A percentile compares a stretch with the other conserved stretches of the same genome.
Conservation (phyloP, 2,113 vertebrate genomes). For the Chaenogobius annularis region DNA sequence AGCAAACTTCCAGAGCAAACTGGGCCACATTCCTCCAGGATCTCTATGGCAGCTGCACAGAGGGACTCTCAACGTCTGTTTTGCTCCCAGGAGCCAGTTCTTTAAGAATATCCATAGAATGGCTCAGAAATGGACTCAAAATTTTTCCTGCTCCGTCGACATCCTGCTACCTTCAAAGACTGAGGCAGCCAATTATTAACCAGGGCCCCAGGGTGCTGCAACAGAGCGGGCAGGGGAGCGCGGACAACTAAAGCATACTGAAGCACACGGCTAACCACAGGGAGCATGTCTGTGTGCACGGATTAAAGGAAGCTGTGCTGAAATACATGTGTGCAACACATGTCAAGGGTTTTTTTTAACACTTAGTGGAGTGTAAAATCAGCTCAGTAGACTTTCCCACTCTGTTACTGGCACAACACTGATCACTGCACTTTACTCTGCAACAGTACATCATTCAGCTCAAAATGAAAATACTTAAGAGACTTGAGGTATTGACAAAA, state of each 20-base stretch:
- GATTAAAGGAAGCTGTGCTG: conserved; percentile 61
- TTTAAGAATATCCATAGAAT: conserved; percentile 41
- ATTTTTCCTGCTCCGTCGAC: conserved; percentile 39
- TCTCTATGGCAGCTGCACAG: conserved; percentile 74
- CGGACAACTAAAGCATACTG: conserved; percentile 64
- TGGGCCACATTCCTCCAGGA: conserved; percentile 70
- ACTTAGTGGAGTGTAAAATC: conserved; percentile 28
- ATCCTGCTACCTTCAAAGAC: conserved; percentile 65
- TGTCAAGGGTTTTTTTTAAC: conserved; percentile 47
- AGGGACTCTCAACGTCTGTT: conserved; percentile 56
- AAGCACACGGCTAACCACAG: conserved; percentile 59
- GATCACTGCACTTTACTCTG: neutral
- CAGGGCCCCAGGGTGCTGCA: conserved; percentile 63
- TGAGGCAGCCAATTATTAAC: conserved; percentile 78
- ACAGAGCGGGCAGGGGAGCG: conserved; percentile 57
- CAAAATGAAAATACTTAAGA: no score
- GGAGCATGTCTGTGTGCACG: conserved; percentile 56
- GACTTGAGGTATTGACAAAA: no score
- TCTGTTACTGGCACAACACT: conserved; percentile 12
- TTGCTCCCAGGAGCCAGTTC: conserved; percentile 35
- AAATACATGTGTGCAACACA: conserved; percentile 70
- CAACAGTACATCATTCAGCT: neutral
- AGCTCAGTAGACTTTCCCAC: conserved; percentile 12
- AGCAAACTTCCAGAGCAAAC: conserved; percentile 70
- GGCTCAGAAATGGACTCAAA: conserved; percentile 49